Base-by-base conservation (phyloP, 2,797 vertebrate species). In the Karalla daura region DNA sequence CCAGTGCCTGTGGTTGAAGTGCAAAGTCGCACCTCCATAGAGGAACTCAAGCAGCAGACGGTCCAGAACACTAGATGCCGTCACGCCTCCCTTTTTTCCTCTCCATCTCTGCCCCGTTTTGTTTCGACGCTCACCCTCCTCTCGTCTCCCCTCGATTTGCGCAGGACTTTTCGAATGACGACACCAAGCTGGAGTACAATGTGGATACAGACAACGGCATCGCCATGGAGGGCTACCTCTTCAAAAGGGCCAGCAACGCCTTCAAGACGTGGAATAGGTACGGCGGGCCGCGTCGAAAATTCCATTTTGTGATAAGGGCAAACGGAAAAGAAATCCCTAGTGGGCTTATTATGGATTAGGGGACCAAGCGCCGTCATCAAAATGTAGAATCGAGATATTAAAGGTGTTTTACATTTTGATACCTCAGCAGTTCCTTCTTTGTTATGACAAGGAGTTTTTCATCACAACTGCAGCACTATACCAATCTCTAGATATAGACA, bases 181-280 rank as follows among this genome's bases (percentile, higher is more conserved):
- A 99, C 90, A 93, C 96, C 81, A 98, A 96, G 83, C 93, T 98
- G 81, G 97, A 99, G 84, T 98, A 96, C 90, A 97, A 97, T 86
- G 95, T 97, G 71, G 98, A 99, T 50, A 93, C 96, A 68, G 95
- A 97, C 67, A 97, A 95, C 62, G 97, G 97, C 85, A 96, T 98
- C 63, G 96, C 96, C 70, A 98, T 99, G 97, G 97, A 99, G 89
- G 97, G 98, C 25, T 99, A 98, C 89, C 94, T 99, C 25, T 99
- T 99, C 83, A 99, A 99, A 86, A 92, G 98, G 80, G 98, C 98
- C 92, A 99, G 98, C 91, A 99, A 99, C 53, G 97, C 97, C 78
- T 99, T 99, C 91, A 99, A 98, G 93, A 98, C 97, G 37, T 99
- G 97, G 97, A 99, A 99, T 93, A 97, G 98, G 98, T 99, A 92